Evolutionary conservation across 1,140 invertebrate species (phyloP), one percentile per base, ranked within the genome.

Genomic region (Penaeus chinensis): DNA sequence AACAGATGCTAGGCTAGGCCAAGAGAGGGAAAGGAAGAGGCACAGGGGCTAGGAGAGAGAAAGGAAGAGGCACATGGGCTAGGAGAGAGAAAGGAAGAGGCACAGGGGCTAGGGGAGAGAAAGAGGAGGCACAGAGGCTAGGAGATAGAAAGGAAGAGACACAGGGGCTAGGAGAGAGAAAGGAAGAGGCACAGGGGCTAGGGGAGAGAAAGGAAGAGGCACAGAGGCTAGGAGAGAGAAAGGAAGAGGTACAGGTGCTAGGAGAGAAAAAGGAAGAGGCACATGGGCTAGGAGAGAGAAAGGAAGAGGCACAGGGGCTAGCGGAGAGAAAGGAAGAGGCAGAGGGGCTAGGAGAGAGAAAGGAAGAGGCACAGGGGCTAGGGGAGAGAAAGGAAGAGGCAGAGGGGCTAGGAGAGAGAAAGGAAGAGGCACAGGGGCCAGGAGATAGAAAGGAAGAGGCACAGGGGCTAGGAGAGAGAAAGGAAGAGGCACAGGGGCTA

Each of bases 191-290:
- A n/a, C 16, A 60, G 60, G 42, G 47, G 19, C 8, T 8, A n/a
- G 78, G 60, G 24, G 78, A 47, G 24, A 80, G 42, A 61, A 27
- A n/a, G 62, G 78, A n/a, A 78, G 32, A 47, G 60, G 47, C 37
- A 18, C 16, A 47, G 19, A 18, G n/a, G n/a, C n/a, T n/a, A n/a
- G n/a, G n/a, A n/a, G n/a, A n/a, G n/a, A n/a, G n/a, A n/a, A n/a
- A n/a, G n/a, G n/a, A n/a, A n/a, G n/a, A n/a, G 77, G 60, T 22
- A 22, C 24, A 69, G 66, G 8, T 22, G 20, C n/a, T 8, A 27
- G 32, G 8, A 11, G n/a, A n/a, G n/a, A n/a, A n/a, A n/a, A n/a
- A n/a, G n/a, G n/a, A 11, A 27, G 8, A 11, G 8, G 66, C n/a
- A 22, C 22, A 22, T 24, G 66, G 8, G 22, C 22, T 24, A 69